phyloP scores from a whole-genome alignment of 2,113 vertebrate species.

The Nyctibius bracteatus region DNA sequence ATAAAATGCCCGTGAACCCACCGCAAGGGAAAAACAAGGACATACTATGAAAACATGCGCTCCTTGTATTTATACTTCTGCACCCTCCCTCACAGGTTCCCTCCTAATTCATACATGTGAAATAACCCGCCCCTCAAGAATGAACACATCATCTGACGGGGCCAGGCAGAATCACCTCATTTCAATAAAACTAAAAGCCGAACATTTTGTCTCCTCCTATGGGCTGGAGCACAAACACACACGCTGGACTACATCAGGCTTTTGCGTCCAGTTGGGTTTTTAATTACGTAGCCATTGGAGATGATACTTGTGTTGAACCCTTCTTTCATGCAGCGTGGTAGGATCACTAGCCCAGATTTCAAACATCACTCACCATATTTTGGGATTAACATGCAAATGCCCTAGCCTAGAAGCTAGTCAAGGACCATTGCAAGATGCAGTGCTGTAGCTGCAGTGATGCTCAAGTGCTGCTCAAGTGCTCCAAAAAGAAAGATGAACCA shows the following conservation, averaged over 20 bases:
- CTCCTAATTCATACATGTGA: fast-evolving
- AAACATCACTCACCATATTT: not conserved
- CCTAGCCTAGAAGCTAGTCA: not conserved
- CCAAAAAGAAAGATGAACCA: not conserved
- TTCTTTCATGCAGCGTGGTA: not conserved
- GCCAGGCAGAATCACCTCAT: not conserved
- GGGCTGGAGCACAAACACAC: not conserved
- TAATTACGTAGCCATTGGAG: not conserved
- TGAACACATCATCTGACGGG: fast-evolving
- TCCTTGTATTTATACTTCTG: not conserved
- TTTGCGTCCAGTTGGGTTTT: not conserved
- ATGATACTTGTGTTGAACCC: not conserved
- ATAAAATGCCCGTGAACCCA: not conserved
- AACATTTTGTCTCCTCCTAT: not conserved
- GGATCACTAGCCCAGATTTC: not conserved
- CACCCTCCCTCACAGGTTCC: not conserved
- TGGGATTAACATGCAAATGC: not conserved
- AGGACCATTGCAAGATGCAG: not conserved
- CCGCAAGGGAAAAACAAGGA: not conserved
- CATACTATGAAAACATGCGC: not conserved
- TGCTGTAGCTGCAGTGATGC: not conserved
- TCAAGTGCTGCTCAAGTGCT: not conserved
- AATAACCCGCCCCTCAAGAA: not conserved
- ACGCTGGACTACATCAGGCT: fast-evolving
- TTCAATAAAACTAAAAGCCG: not conserved